These are phyloP conservation scores for Leucania comma DNA, from an alignment of 2,888 invertebrate genomes.

Conservation along the genomic window DNA sequence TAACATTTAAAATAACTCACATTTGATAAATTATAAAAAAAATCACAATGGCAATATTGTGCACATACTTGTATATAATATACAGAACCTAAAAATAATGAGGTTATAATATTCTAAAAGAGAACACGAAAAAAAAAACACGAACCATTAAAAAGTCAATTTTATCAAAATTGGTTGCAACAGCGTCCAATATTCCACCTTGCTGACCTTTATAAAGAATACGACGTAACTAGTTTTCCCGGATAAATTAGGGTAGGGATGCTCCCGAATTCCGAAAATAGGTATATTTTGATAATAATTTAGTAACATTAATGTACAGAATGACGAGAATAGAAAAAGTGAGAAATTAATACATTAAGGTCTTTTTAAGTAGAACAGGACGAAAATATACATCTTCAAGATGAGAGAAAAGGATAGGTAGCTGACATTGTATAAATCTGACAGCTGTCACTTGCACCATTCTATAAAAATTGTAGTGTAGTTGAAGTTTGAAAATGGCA, in stretches of 20 bases:
- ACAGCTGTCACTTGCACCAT: no score
- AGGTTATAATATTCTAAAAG: not conserved
- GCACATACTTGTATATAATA: not conserved
- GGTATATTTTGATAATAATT: not conserved
- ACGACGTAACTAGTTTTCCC: conserved; percentile 21
- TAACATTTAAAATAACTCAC: not conserved
- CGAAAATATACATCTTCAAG: no score
- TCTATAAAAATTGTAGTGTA: no score
- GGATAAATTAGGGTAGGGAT: conserved; percentile 18
- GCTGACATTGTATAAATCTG: no score
- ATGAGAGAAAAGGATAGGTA: no score
- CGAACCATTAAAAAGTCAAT: conserved; percentile 21
- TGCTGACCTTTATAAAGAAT: conserved; percentile 22
- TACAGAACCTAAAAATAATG: not conserved
- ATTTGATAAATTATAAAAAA: not conserved
- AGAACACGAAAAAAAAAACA: not conserved
- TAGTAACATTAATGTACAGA: not conserved
- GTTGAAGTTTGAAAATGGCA: no score
- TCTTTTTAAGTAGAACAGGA: no score
- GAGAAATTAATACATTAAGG: no score
- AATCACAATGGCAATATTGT: not conserved
- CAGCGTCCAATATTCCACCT: conserved; percentile 15
- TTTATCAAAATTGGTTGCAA: conserved; percentile 28
- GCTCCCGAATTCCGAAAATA: not conserved
- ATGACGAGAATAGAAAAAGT: no score